These are phyloP conservation scores for Guaruba guarouba DNA, from an alignment of 2,113 vertebrate genomes.

Conservation along the genomic window DNA sequence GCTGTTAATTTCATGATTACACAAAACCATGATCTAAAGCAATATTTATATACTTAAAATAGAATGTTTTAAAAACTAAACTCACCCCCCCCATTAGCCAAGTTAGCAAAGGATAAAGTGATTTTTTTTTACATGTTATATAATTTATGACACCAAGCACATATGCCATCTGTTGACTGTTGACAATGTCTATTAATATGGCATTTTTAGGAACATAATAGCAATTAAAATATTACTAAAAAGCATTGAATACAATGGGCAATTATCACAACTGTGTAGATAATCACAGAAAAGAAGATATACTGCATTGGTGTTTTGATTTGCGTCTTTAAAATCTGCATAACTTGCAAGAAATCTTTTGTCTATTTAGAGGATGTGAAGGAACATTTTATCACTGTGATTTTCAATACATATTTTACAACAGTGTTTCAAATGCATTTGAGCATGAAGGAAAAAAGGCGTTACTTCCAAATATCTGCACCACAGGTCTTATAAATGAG, in stretches of 20 bases:
- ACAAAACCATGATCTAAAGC: background rate
- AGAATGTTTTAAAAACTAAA: background rate
- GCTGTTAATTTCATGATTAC: background rate
- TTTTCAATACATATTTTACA: background rate
- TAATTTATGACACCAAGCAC: background rate
- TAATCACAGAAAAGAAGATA: constrained; percentile 19
- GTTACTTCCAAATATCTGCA: background rate
- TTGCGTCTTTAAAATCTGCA: background rate
- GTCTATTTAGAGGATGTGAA: background rate
- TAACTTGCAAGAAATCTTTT: background rate
- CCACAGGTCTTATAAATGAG: background rate
- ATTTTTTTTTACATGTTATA: background rate
- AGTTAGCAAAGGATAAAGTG: background rate
- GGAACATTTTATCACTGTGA: background rate
- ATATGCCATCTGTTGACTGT: background rate
- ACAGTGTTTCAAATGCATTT: background rate
- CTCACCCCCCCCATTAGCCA: background rate
- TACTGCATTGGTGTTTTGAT: background rate
- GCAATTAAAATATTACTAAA: background rate
- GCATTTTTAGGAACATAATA: background rate
- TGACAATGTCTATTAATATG: background rate
- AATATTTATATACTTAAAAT: background rate
- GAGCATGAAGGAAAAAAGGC: background rate
- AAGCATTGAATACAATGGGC: background rate
- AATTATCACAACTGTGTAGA: background rate